phyloP scores from a whole-genome alignment of 2,113 vertebrate genomes.

The Empidonax alnorum region DNA sequence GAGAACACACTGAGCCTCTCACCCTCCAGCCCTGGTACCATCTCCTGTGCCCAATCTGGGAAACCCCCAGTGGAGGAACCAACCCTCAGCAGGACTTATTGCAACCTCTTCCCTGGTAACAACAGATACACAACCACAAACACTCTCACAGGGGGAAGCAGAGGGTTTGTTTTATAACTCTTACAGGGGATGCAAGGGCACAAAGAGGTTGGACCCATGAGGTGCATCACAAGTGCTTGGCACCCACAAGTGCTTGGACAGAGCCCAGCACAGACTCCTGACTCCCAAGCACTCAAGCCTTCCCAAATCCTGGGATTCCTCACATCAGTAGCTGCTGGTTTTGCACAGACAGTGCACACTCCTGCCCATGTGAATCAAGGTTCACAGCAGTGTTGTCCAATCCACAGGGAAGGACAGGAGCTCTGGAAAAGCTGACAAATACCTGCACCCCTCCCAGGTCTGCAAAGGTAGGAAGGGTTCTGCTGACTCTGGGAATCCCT shows the following conservation, averaged over 20 bases:
- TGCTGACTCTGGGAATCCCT: not conserved
- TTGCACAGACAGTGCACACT: not conserved
- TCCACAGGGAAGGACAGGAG: not conserved
- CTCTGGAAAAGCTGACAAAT: not conserved
- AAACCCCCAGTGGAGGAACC: not conserved
- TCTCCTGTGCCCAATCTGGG: not conserved
- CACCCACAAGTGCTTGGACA: not conserved
- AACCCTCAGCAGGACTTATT: not conserved
- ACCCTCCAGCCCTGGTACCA: not conserved
- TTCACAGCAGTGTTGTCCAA: not conserved
- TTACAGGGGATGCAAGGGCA: not conserved
- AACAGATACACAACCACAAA: not conserved
- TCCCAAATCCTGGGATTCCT: not conserved
- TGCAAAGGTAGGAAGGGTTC: not conserved
- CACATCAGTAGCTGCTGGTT: not conserved
- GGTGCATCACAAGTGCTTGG: not conserved
- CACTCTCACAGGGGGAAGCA: not conserved
- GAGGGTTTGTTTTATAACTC: not conserved
- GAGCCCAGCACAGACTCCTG: not conserved
- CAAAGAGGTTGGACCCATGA: fast-evolving
- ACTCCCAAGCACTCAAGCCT: not conserved
- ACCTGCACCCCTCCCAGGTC: not conserved
- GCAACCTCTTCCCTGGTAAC: not conserved
- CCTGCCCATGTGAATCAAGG: fast-evolving
- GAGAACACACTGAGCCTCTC: not conserved